phyloP scores from a whole-genome alignment of 2,797 vertebrate genomes.

The Lerista edwardsae region DNA sequence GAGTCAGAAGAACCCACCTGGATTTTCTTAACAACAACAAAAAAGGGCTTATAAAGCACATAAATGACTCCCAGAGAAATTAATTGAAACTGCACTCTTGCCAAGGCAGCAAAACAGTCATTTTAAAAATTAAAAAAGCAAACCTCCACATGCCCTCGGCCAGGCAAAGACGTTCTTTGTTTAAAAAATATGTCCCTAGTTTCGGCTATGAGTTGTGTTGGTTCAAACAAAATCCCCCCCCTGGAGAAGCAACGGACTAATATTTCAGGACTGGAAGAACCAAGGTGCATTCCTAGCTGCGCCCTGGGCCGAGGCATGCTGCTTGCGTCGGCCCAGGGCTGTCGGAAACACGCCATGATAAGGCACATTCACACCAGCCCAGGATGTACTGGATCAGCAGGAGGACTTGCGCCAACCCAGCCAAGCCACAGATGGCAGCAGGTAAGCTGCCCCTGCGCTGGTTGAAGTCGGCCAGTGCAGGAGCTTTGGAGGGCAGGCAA shows the following conservation, averaged over 20 bases:
- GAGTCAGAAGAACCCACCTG: not conserved
- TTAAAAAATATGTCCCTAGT: not conserved
- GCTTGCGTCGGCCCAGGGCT: too few species aligned
- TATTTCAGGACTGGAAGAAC: not conserved
- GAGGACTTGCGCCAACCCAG: too few species aligned
- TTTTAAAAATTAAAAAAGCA: not conserved
- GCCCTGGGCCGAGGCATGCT: too few species aligned
- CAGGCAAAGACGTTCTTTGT: not conserved
- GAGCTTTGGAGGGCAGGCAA: too few species aligned
- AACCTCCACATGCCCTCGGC: not conserved
- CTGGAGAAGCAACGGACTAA: not conserved
- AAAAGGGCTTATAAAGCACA: constrained; percentile 10
- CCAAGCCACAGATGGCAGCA: too few species aligned
- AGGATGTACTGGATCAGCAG: too few species aligned
- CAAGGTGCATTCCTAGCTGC: too few species aligned
- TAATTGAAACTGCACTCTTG: not conserved
- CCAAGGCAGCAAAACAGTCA: not conserved
- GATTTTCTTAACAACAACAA: constrained; percentile 11
- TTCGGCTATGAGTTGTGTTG: not conserved
- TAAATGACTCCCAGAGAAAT: not conserved
- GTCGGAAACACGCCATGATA: too few species aligned
- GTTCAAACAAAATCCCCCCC: not conserved
- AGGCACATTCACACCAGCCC: too few species aligned
- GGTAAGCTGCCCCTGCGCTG: too few species aligned
- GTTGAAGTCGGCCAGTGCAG: too few species aligned